phyloP scores from a whole-genome alignment of 2,113 vertebrate genomes.

The Bubo scandiacus region DNA sequence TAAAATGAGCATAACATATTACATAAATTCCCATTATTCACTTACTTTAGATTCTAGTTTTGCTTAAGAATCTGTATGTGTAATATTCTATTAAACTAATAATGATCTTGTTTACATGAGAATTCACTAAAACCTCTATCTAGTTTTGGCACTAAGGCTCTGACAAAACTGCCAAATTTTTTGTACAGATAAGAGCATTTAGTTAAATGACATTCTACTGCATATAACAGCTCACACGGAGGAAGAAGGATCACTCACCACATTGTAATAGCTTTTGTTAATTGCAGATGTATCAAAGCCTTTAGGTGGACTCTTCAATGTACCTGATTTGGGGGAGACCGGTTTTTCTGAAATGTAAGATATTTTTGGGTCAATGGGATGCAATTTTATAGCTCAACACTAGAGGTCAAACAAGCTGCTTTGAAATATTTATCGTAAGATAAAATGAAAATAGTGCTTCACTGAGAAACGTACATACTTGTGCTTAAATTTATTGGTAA shows the following conservation, averaged over 20 bases:
- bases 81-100: not conserved
- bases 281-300: constrained; percentile 93
- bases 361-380: not conserved
- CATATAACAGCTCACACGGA: not conserved
- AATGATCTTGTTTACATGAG: not conserved
- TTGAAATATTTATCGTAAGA: not conserved
- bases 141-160: not conserved
- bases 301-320: constrained; percentile 95
- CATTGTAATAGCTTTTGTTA: constrained; percentile 97
- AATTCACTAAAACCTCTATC: not conserved
- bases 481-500: not conserved
- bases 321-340: constrained; percentile 93
- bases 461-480: not conserved
- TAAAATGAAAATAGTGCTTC: not conserved
- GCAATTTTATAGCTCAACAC: constrained; percentile 28
- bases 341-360: constrained; percentile 86
- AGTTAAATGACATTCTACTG: not conserved
- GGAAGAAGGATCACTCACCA: constrained; percentile 82
- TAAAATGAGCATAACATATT: not conserved
- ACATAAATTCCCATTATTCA: not conserved
- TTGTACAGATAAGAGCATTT: not conserved
- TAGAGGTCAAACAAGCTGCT: constrained; percentile 48
- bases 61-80: not conserved
- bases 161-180: not conserved
- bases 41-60: not conserved